These are phyloP conservation scores for Agrotis puta DNA, from an alignment of 2,888 invertebrate species.

Conservation along the genomic window DNA sequence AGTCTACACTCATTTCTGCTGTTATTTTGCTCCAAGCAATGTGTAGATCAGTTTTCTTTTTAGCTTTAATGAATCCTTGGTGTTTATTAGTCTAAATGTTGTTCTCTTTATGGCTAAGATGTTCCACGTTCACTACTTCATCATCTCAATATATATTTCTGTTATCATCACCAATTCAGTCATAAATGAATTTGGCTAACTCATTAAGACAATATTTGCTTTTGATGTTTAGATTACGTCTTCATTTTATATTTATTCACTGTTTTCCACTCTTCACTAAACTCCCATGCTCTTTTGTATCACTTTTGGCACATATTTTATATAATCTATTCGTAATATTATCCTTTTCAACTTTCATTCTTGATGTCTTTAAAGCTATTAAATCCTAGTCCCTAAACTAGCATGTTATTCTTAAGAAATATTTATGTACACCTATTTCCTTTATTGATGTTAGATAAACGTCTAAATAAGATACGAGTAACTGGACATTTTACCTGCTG, in stretches of 20 bases:
- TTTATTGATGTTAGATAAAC: slow-evolving; percentile 12
- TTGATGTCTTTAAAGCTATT: slow-evolving; percentile 17
- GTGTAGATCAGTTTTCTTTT: slow-evolving; percentile 63
- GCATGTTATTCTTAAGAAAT: slow-evolving; percentile 30
- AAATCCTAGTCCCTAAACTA: neutral
- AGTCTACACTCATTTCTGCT: slow-evolving; percentile 59
- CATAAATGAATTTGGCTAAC: slow-evolving; percentile 48
- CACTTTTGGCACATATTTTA: slow-evolving; percentile 48
- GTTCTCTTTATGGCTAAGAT: slow-evolving; percentile 59
- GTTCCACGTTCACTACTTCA: slow-evolving; percentile 55
- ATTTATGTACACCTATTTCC: neutral
- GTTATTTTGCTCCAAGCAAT: slow-evolving; percentile 59
- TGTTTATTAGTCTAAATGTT: slow-evolving; percentile 63
- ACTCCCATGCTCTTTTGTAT: slow-evolving; percentile 30
- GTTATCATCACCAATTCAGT: slow-evolving; percentile 50
- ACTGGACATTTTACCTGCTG: neutral
- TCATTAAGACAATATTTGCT: slow-evolving; percentile 60
- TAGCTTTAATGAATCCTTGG: slow-evolving; percentile 61
- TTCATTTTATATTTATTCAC: slow-evolving; percentile 45
- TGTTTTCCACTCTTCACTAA: slow-evolving; percentile 35
- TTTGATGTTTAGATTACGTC: slow-evolving; percentile 68
- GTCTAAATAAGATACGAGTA: neutral
- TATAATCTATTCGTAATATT: slow-evolving; percentile 8
- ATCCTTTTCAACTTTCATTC: slow-evolving; percentile 6
- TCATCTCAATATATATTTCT: slow-evolving; percentile 35